Evolutionary conservation across 2,113 vertebrate species (phyloP).

Genomic region (Hydrochoerus hydrochaeris): DNA sequence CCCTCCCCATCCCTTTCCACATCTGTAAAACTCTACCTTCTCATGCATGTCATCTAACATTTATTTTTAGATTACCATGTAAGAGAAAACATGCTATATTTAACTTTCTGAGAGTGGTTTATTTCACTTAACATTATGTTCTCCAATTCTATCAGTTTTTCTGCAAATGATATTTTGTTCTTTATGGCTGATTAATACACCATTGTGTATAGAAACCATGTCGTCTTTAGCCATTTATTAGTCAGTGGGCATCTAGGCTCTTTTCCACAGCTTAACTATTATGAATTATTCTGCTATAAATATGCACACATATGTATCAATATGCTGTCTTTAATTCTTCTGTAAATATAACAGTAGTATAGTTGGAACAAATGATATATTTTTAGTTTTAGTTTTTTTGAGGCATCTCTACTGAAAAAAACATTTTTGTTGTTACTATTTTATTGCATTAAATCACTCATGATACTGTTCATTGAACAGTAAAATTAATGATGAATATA

Average conservation of each 20-base stretch:
- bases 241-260: neutral
- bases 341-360: neutral
- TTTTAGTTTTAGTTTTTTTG: neutral
- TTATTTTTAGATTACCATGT: neutral
- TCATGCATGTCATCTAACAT: neutral
- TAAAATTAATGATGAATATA: constrained; percentile 36
- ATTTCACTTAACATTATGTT: neutral
- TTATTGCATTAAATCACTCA: constrained; percentile 7
- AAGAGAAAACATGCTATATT: neutral
- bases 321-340: neutral
- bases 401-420: neutral
- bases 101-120: neutral
- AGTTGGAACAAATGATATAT: neutral
- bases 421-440: neutral
- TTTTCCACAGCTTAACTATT: neutral
- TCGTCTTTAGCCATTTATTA: neutral
- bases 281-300: neutral
- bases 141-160: neutral
- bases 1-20: neutral
- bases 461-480: neutral
- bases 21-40: neutral
- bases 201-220: neutral
- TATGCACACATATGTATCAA: neutral
- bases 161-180: neutral
- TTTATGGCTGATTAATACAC: neutral